A percentile compares a stretch with the other conserved stretches of the same genome.
phyloP scores from a whole-genome alignment of 2,113 vertebrate genomes.

The Crocuta crocuta region DNA sequence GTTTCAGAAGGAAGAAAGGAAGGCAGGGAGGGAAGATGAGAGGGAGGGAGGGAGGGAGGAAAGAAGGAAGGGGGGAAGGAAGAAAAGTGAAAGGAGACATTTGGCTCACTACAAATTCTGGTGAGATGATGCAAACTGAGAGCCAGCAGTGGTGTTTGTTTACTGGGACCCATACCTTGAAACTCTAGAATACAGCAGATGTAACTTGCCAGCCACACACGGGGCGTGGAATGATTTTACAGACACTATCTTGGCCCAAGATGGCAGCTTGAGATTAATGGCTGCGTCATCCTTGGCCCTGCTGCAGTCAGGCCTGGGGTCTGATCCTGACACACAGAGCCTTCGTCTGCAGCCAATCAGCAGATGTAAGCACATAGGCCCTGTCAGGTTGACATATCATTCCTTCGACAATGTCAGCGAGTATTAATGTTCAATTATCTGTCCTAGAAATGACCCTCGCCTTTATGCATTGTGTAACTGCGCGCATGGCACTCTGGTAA shows the following conservation, averaged over 20 bases:
- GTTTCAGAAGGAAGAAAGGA: background rate
- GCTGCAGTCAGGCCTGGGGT: conserved; percentile 84
- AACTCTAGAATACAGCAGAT: conserved; percentile 50
- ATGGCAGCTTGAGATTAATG: conserved; percentile 86
- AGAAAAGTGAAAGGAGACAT: background rate
- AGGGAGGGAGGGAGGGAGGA: fast-evolving
- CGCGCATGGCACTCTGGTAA: conserved; percentile 76
- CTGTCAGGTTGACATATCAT: conserved; percentile 92
- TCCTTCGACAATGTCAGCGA: conserved; percentile 89
- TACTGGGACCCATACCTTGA: background rate
- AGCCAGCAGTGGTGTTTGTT: background rate
- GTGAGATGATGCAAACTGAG: background rate
- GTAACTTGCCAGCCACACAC: background rate
- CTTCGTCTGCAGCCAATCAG: conserved; percentile 86
- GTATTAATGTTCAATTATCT: conserved; percentile 93
- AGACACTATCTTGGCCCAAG: conserved; percentile 79
- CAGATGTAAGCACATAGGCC: conserved; percentile 88
- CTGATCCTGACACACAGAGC: conserved; percentile 86
- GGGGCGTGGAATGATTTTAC: conserved; percentile 35
- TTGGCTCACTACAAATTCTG: background rate
- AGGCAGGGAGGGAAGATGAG: too few relatives aligned
- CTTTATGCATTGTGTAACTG: conserved; percentile 84
- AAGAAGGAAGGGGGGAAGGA: fast-evolving
- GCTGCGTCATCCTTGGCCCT: conserved; percentile 78
- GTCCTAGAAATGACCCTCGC: conserved; percentile 91